A percentile compares a stretch with the other conserved stretches of the same genome.
phyloP scores from a whole-genome alignment of 2,113 vertebrate species.

The Syrmaticus mikado region DNA sequence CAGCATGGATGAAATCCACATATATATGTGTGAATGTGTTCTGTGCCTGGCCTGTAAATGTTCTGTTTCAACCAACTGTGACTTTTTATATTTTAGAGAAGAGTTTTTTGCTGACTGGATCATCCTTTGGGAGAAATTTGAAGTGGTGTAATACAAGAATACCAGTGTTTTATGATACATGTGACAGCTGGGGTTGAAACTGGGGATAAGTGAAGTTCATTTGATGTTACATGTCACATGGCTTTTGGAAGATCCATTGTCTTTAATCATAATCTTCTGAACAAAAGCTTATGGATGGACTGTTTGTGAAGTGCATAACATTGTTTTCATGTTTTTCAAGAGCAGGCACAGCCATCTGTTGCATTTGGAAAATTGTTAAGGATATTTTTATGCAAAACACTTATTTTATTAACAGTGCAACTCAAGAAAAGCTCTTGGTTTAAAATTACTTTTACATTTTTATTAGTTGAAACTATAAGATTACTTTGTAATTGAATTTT shows the following conservation, averaged over 20 bases:
- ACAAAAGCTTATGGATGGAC: neutral
- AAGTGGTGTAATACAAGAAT: neutral
- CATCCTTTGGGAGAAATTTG: neutral
- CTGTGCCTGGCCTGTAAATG: neutral
- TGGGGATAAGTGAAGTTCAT: constrained; percentile 8
- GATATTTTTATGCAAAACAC: neutral
- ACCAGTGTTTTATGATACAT: neutral
- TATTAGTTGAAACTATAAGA: neutral
- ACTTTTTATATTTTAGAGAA: neutral
- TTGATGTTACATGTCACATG: neutral
- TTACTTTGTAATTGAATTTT: neutral
- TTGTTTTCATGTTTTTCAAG: constrained; percentile 43
- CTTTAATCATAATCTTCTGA: neutral
- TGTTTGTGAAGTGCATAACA: neutral
- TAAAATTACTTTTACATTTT: neutral
- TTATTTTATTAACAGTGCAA: neutral
- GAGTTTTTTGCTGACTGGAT: neutral
- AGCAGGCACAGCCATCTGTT: neutral
- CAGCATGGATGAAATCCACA: neutral
- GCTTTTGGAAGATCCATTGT: neutral
- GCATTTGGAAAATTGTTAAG: neutral
- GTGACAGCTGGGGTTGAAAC: neutral
- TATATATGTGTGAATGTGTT: neutral
- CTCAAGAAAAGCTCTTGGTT: neutral
- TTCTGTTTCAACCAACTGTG: neutral